Evolutionary conservation across 2,113 vertebrate genomes (phyloP).

Genomic region (Pseudolaguvia tuberculata): DNA sequence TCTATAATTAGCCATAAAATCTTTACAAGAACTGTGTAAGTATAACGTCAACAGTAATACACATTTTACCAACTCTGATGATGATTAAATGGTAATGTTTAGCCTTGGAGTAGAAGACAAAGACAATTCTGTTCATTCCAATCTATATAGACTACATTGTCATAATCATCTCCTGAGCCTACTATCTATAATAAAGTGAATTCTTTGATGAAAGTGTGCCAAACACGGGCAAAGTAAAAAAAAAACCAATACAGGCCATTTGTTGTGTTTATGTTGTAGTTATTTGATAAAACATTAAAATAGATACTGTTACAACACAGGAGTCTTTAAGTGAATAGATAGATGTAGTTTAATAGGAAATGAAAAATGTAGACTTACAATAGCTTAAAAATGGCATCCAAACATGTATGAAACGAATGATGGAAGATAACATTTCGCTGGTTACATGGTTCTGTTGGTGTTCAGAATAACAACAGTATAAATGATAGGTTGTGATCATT

Average conservation of each 20-base stretch:
- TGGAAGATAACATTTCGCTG: not conserved
- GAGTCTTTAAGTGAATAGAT: not conserved
- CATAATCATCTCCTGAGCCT: not conserved
- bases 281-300: too few relatives aligned
- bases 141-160: not conserved
- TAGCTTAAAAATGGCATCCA: conserved; percentile 8
- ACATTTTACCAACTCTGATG: not conserved
- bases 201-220: not conserved
- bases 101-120: not conserved
- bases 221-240: conserved; percentile 18
- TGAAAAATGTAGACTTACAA: not conserved
- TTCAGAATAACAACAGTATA: not conserved
- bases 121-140: conserved; percentile 2
- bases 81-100: not conserved
- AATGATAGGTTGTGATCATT: too few relatives aligned
- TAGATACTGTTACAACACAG: not conserved
- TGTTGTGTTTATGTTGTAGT: too few relatives aligned
- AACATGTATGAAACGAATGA: not conserved
- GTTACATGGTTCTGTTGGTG: not conserved
- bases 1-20: not conserved
- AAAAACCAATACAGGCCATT: too few relatives aligned
- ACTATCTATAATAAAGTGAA: not conserved
- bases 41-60: not conserved
- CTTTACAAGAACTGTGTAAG: too few relatives aligned
- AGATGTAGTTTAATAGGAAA: not conserved